A percentile compares a stretch with the other conserved stretches of the same genome.
Evolutionary conservation across 2,797 vertebrate genomes (phyloP).

Genomic region (Nasua narica): DNA sequence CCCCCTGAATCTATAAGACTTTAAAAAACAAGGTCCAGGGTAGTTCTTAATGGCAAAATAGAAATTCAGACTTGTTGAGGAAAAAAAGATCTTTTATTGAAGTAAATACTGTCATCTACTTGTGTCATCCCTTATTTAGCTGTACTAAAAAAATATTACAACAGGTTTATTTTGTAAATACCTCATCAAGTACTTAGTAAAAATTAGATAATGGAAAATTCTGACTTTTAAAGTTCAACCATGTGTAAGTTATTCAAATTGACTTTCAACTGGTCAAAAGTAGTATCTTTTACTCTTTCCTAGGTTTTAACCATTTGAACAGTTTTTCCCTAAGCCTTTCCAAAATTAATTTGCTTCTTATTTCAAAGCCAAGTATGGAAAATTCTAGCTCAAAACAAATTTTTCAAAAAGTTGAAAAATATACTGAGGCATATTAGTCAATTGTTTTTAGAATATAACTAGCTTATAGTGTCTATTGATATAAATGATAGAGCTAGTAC

Average conservation of each 20-base stretch:
- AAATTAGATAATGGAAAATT: conserved; percentile 69
- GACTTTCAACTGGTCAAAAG: conserved; percentile 58
- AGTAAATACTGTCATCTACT: conserved; percentile 46
- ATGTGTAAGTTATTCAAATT: conserved; percentile 64
- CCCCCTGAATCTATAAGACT: background rate
- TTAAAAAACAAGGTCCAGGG: background rate
- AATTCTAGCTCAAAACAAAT: conserved; percentile 57
- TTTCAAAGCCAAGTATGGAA: conserved; percentile 64
- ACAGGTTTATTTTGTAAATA: conserved; percentile 68
- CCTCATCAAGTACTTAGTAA: background rate
- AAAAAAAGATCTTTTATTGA: background rate
- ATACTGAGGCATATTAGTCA: background rate
- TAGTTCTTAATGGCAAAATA: background rate
- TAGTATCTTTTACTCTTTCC: conserved; percentile 54
- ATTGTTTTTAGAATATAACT: conserved; percentile 9
- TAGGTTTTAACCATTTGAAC: conserved; percentile 70
- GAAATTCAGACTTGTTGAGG: background rate
- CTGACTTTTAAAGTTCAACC: conserved; percentile 70
- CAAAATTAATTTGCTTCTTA: conserved; percentile 66
- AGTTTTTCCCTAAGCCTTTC: conserved; percentile 72
- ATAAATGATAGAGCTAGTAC: background rate
- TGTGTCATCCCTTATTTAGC: conserved; percentile 28
- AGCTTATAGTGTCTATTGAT: background rate
- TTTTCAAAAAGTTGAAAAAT: conserved; percentile 52
- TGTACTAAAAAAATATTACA: conserved; percentile 52